phyloP scores from a whole-genome alignment of 1,140 invertebrate genomes.

The Dinoponera quadriceps region DNA sequence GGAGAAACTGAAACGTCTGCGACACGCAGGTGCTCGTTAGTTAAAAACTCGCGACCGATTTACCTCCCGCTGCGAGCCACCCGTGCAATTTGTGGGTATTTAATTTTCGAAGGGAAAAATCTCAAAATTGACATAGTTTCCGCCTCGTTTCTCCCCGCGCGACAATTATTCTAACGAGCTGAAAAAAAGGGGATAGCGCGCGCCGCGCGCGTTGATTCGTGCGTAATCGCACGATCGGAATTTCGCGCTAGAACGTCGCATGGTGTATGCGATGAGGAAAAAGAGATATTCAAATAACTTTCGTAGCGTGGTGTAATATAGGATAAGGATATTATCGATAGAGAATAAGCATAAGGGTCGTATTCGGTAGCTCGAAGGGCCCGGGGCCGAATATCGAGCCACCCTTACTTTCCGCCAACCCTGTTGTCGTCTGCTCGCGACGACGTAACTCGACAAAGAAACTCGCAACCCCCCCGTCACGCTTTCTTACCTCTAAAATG shows the following conservation, averaged over 20 bases:
- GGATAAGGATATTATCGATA: constrained; percentile 41
- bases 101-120: background rate
- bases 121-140: background rate
- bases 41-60: too few relatives aligned
- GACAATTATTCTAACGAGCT: background rate
- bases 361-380: constrained; percentile 20
- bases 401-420: constrained; percentile 17
- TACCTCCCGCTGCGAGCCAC: too few relatives aligned
- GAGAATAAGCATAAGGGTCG: constrained; percentile 35
- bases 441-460: constrained; percentile 36
- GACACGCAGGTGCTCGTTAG: too few relatives aligned
- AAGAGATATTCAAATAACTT: constrained; percentile 35
- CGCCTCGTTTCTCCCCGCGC: background rate
- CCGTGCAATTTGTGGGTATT: background rate
- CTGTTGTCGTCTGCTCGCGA: constrained; percentile 7
- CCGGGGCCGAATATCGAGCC: constrained; percentile 39
- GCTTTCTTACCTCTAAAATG: constrained; percentile 31
- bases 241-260: background rate
- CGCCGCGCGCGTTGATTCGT: background rate
- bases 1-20: background rate
- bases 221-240: background rate
- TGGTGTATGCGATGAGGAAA: background rate
- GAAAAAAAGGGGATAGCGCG: background rate
- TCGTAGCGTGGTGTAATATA: background rate
- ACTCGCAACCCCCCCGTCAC: constrained; percentile 33